Base-by-base conservation (phyloP, 2,888 invertebrate species). In the Myopa tessellatipennis region DNA sequence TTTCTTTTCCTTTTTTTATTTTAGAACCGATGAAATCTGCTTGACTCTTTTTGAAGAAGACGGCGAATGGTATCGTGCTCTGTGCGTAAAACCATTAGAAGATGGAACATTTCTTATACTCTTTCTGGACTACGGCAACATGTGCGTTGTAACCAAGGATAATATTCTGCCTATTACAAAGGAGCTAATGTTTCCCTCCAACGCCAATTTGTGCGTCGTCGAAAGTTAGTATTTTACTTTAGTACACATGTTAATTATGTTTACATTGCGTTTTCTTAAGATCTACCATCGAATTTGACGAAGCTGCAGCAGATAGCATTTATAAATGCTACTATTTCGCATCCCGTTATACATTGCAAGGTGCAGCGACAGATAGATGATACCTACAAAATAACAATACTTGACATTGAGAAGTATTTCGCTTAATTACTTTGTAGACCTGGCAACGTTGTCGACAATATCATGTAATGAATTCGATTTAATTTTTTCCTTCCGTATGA, bases 51-150 rank as follows among this genome's bases (percentile, higher is more conserved):
- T 80, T 75, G 81, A 82, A 14, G 82, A 75, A 0, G 84, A 85
- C 68, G 81, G 81, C 3, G 81, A 83, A 34, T 85, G 84, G 84
- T 85, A 85, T 78, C 83, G 84, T 38, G 84, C 83, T 0, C 10
- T 83, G n/a, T 85, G 84, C 40, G 26, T 84, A 1, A 74, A 81
- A 38, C 61, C 75, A 68, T 55, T 73, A 26, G 75, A 80, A 2
- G 81, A 83, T 50, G 82, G 81, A 45, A 79, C 55, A 10, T 83
- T 80, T 68, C 63, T 73, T n/a, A 80, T 85, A 0, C 80, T 83
- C 80, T 85, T 83, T 76, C 26, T 85, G 40, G 84, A 85, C 63
- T 85, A 81, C 77, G 84, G 84, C 1, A 85, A 85, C 50, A 77
- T 82, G 34, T 78, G 82, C 14, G 78, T 79, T 34, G 82, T 83